A percentile compares a stretch with the other conserved stretches of the same genome.
Evolutionary conservation across 2,888 invertebrate species (phyloP).

Genomic region (Gastrophysa polygoni): DNA sequence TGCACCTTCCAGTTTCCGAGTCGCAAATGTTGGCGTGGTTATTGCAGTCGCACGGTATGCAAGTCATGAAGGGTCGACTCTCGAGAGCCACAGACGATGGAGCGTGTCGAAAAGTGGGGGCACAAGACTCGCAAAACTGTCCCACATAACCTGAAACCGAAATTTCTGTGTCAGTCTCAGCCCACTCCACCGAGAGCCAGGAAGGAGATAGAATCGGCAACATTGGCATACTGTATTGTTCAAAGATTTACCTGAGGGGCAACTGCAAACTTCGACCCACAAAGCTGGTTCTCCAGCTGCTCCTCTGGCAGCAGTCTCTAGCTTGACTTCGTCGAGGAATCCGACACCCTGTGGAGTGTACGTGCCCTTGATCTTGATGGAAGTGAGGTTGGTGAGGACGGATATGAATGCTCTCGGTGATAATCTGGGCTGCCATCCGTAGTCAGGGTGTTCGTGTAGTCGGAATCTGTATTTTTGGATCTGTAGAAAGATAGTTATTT

Average conservation of each 20-base stretch:
- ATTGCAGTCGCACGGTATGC: conserved; percentile 97
- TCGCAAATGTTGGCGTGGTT: conserved; percentile 96
- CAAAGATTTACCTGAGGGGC: conserved; percentile 72
- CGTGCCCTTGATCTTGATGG: conserved; percentile 92
- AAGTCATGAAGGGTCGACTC: conserved; percentile 80
- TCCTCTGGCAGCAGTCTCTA: conserved; percentile 83
- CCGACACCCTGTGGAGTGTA: conserved; percentile 87
- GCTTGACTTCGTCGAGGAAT: conserved; percentile 85
- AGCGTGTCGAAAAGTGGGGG: conserved; percentile 91
- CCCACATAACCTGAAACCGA: conserved; percentile 71
- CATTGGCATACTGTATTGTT: no score
- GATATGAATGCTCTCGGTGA: conserved; percentile 89
- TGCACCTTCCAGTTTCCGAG: conserved; percentile 93
- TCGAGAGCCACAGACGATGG: conserved; percentile 67
- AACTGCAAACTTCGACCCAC: conserved; percentile 95
- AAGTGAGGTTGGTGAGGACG: conserved; percentile 90
- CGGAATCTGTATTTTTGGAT: conserved; percentile 82
- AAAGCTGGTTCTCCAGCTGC: conserved; percentile 79
- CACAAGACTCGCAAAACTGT: conserved; percentile 97
- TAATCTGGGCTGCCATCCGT: conserved; percentile 92
- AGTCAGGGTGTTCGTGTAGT: conserved; percentile 80
- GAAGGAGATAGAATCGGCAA: no score
- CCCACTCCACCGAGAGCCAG: no score
- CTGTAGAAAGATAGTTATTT: conserved; percentile 57
- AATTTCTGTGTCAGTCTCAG: no score